A percentile compares a stretch with the other conserved stretches of the same genome.
Conservation (phyloP, 2,113 vertebrate genomes). For the Prionailurus viverrinus region DNA sequence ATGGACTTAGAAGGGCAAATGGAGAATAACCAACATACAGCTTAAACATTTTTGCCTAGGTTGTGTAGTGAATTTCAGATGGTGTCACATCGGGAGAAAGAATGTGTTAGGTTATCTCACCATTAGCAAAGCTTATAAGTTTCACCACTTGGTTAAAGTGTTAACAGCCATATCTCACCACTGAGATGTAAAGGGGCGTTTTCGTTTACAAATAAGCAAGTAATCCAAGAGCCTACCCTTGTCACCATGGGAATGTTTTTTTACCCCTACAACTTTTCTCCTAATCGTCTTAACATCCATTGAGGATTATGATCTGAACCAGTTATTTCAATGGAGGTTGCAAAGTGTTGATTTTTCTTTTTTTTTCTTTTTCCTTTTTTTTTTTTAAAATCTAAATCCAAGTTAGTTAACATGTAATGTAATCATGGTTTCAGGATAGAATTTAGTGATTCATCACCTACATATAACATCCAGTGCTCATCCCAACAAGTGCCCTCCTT, state of each 20-base stretch:
- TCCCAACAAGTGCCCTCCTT: no score
- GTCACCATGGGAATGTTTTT: neutral
- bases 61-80: conserved; percentile 16
- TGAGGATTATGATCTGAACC: neutral
- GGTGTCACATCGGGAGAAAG: neutral
- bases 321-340: neutral
- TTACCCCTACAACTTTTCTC: neutral
- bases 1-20: neutral
- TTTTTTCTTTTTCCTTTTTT: neutral
- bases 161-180: neutral
- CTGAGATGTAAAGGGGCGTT: neutral
- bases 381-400: no score
- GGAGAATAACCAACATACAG: neutral
- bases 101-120: neutral
- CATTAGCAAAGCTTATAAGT: neutral
- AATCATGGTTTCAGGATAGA: no score
- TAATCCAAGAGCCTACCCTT: neutral
- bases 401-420: no score
- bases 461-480: no score
- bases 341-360: neutral
- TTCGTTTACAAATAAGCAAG: conserved; percentile 3
- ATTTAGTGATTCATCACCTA: no score
- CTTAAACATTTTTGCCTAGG: neutral
- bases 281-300: neutral
- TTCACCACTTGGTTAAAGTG: neutral